A percentile compares a stretch with the other conserved stretches of the same genome.
Evolutionary conservation across 2,797 vertebrate species (phyloP).

Genomic region (Lutjanus argentimaculatus): DNA sequence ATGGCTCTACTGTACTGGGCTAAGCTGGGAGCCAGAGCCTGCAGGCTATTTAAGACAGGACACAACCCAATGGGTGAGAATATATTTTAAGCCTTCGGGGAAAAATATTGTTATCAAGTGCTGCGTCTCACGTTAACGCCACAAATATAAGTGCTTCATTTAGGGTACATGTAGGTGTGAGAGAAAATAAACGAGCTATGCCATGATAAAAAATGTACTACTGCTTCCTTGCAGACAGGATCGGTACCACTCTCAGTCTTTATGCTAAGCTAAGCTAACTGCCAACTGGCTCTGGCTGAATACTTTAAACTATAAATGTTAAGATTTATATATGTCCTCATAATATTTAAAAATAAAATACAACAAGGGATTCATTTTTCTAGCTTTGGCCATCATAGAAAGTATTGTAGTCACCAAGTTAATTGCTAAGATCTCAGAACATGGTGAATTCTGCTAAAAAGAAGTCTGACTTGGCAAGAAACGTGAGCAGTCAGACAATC

Average conservation of each 20-base stretch:
- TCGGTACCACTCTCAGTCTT: neutral
- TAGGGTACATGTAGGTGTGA: neutral
- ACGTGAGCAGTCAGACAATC: too few relatives aligned
- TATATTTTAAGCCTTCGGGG: constrained; percentile 37
- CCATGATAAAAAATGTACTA: neutral
- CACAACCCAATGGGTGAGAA: constrained; percentile 37
- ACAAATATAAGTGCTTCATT: neutral
- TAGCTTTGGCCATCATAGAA: neutral
- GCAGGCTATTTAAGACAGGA: constrained; percentile 60
- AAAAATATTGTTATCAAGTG: constrained; percentile 28
- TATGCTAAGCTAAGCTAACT: neutral
- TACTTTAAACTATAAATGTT: too few relatives aligned
- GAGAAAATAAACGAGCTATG: neutral
- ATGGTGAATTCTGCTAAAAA: neutral
- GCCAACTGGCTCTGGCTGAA: too few relatives aligned
- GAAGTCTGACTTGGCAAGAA: too few relatives aligned
- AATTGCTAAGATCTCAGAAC: neutral
- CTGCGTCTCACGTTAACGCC: constrained; percentile 23
- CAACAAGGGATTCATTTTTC: neutral
- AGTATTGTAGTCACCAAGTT: neutral
- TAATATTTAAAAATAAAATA: too few relatives aligned
- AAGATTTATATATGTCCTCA: too few relatives aligned
- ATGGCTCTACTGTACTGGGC: constrained; percentile 59
- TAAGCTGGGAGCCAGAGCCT: constrained; percentile 41
- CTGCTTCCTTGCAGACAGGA: neutral